A percentile compares a stretch with the other conserved stretches of the same genome.
These are phyloP conservation scores for Neostethus bicornis DNA, from an alignment of 2,797 vertebrate species.

Conservation along the genomic window DNA sequence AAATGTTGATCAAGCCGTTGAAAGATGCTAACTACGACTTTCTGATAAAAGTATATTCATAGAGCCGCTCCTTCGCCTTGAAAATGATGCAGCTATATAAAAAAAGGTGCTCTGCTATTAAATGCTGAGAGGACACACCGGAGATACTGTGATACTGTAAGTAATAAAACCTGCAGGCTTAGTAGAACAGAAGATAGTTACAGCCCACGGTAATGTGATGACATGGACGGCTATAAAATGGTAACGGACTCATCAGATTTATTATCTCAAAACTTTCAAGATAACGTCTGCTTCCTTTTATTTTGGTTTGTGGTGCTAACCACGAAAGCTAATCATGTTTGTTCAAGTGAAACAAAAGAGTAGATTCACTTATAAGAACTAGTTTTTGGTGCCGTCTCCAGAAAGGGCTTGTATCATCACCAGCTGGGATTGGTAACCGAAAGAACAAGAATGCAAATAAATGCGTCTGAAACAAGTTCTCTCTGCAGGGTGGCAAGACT, in stretches of 20 bases:
- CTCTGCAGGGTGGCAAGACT: too few relatives aligned
- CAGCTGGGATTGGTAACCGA: too few relatives aligned
- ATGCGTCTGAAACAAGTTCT: too few relatives aligned
- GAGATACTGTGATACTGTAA: too few relatives aligned
- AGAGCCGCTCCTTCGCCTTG: slow-evolving; percentile 44
- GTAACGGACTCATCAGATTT: background rate
- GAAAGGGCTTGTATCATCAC: too few relatives aligned
- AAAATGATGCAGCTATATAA: slow-evolving; percentile 17
- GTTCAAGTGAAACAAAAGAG: background rate
- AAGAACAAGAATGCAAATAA: too few relatives aligned
- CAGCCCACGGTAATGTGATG: slow-evolving; percentile 21
- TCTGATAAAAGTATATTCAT: too few relatives aligned
- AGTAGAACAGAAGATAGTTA: slow-evolving; percentile 8
- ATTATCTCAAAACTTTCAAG: background rate
- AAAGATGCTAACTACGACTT: too few relatives aligned
- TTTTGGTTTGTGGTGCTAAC: background rate
- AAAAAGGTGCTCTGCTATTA: slow-evolving; percentile 26
- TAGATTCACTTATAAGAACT: too few relatives aligned
- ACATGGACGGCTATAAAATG: slow-evolving; percentile 5
- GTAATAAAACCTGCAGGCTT: slow-evolving; percentile 42
- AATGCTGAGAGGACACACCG: slow-evolving; percentile 32
- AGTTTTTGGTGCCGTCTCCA: too few relatives aligned
- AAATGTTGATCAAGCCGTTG: too few relatives aligned
- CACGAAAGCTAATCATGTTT: background rate
- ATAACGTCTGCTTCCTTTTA: background rate